These are phyloP conservation scores for Zelostemma sp. DNA, from an alignment of 1,140 invertebrate genomes.

Conservation along the genomic window DNA sequence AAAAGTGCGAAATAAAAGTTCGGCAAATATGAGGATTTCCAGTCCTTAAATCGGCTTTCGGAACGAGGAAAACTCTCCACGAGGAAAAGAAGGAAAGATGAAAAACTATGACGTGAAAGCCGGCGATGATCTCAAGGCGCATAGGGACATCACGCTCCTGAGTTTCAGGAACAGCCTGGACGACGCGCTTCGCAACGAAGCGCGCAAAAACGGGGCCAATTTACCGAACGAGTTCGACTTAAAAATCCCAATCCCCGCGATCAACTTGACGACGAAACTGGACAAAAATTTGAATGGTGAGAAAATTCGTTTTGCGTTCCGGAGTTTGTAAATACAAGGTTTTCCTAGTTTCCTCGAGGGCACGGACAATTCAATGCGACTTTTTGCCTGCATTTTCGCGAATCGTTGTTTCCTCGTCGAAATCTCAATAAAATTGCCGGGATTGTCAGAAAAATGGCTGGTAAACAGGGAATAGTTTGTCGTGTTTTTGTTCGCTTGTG, in stretches of 20 bases:
- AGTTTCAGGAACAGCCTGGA: constrained; percentile 54
- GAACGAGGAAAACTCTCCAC: constrained; percentile 1
- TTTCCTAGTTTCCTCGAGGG: too few relatives aligned
- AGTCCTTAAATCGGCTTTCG: neutral
- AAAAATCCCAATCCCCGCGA: constrained; percentile 35
- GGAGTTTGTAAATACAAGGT: too few relatives aligned
- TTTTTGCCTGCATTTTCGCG: too few relatives aligned
- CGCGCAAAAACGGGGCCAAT: constrained; percentile 37
- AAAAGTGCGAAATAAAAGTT: neutral
- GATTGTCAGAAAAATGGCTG: too few relatives aligned
- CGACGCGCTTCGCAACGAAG: constrained; percentile 40
- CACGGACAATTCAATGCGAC: too few relatives aligned
- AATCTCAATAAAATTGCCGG: too few relatives aligned
- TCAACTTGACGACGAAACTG: constrained; percentile 33
- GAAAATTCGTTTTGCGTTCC: too few relatives aligned
- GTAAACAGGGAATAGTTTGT: too few relatives aligned
- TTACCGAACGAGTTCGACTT: constrained; percentile 42
- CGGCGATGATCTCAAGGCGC: constrained; percentile 52
- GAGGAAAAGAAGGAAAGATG: constrained; percentile 46
- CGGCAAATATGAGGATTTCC: neutral
- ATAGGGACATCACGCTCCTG: constrained; percentile 55
- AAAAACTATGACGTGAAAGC: constrained; percentile 61
- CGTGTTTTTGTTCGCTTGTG: too few relatives aligned
- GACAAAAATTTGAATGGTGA: constrained; percentile 46
- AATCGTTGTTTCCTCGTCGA: too few relatives aligned